These are phyloP conservation scores for Sandelia bainsii DNA, from an alignment of 2,797 vertebrate genomes.

Conservation along the genomic window DNA sequence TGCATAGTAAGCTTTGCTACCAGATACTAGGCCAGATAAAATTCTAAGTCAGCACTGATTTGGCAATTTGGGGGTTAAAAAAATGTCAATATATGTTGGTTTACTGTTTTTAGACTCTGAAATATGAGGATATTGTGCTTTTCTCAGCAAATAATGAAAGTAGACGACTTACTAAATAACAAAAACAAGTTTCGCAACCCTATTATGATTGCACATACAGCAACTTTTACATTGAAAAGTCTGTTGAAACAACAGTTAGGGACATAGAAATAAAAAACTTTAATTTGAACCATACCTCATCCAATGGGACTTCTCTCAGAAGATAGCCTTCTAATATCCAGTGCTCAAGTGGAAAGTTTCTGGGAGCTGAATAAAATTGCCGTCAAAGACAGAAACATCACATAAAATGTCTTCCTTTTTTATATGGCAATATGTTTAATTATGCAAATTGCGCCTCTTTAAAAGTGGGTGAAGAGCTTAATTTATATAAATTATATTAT, in stretches of 20 bases:
- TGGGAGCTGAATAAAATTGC: conserved; percentile 19
- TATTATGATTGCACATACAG: not conserved
- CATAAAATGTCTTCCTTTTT: conserved; percentile 7
- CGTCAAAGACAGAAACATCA: conserved; percentile 20
- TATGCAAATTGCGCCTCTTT: conserved; percentile 64
- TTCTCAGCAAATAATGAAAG: too few species aligned
- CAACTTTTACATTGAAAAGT: not conserved
- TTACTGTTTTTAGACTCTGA: too few species aligned
- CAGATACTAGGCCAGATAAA: conserved; percentile 17
- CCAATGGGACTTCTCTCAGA: conserved; percentile 1
- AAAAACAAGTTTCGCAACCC: not conserved
- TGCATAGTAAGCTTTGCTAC: conserved; percentile 3
- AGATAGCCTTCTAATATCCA: not conserved
- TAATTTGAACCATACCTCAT: too few species aligned
- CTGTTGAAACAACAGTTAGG: not conserved
- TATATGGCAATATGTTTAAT: conserved; percentile 39
- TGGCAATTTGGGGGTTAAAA: not conserved
- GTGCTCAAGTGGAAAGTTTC: not conserved
- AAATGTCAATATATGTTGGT: too few species aligned
- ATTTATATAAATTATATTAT: conserved; percentile 44
- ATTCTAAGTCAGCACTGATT: not conserved
- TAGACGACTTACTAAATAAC: too few species aligned
- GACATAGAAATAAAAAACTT: too few species aligned
- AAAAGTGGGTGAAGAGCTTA: conserved; percentile 28
- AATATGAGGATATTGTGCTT: too few species aligned